phyloP scores from a whole-genome alignment of 2,113 vertebrate species.

The Romanogobio albipinnatus region DNA sequence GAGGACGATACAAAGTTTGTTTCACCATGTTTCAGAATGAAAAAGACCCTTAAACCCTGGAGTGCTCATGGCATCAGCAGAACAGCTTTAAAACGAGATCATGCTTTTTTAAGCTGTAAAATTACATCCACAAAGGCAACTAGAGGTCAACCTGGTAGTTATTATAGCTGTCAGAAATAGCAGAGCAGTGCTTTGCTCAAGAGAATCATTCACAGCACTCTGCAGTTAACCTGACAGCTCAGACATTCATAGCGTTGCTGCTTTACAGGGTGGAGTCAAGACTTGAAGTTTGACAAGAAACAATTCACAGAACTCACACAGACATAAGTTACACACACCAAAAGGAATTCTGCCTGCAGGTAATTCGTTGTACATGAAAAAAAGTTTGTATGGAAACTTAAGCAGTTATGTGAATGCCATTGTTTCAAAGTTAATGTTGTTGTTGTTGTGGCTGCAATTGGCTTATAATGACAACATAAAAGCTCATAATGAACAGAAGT shows the following conservation, averaged over 20 bases:
- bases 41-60: background rate
- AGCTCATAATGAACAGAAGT: background rate
- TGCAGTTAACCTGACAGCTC: slow-evolving; percentile 12
- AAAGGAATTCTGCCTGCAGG: background rate
- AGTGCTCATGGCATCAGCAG: background rate
- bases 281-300: background rate
- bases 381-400: background rate
- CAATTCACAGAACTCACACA: background rate
- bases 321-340: background rate
- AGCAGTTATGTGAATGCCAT: background rate
- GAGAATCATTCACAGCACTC: background rate
- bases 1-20: too few relatives aligned
- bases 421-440: background rate
- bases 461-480: background rate
- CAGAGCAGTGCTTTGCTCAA: background rate
- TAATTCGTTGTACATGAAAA: background rate
- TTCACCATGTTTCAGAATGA: background rate
- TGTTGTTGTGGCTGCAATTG: background rate
- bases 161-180: background rate
- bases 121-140: background rate
- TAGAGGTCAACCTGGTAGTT: background rate
- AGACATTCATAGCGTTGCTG: slow-evolving; percentile 1
- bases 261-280: background rate
- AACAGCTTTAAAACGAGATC: background rate
- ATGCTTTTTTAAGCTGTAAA: slow-evolving; percentile 4